phyloP scores from a whole-genome alignment of 2,797 vertebrate species.

The Poeciliopsis turneri region DNA sequence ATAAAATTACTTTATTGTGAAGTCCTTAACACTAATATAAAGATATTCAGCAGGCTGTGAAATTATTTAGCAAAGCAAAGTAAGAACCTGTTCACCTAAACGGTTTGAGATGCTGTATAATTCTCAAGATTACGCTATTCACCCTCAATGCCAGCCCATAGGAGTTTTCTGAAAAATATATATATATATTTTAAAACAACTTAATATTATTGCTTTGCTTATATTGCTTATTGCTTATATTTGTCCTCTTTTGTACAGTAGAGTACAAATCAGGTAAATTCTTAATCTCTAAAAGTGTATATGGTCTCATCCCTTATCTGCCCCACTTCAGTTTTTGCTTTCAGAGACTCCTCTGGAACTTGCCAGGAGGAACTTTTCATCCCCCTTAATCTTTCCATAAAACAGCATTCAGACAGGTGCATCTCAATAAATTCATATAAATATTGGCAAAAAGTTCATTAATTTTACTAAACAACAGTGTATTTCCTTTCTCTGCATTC shows the following conservation, averaged over 20 bases:
- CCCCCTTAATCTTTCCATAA: background rate
- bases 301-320: background rate
- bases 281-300: background rate
- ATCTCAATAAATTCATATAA: background rate
- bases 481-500: too few relatives aligned
- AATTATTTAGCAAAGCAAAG: conserved; percentile 2
- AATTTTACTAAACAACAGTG: background rate
- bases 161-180: background rate
- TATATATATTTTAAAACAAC: background rate
- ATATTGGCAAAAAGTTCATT: background rate
- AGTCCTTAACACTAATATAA: conserved; percentile 16
- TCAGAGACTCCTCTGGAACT: background rate
- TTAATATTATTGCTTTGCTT: background rate
- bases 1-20: conserved; percentile 28
- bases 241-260: background rate
- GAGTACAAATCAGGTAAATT: background rate
- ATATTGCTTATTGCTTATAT: background rate
- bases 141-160: conserved; percentile 3
- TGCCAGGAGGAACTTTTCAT: background rate
- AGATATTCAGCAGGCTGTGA: conserved; percentile 1
- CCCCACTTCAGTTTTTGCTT: background rate
- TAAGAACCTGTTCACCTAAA: conserved; percentile 7
- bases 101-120: conserved; percentile 17
- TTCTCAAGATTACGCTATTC: conserved; percentile 1
- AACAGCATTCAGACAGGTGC: background rate